Base-by-base conservation (phyloP, 2,888 invertebrate genomes). In the Andrena praecox region DNA sequence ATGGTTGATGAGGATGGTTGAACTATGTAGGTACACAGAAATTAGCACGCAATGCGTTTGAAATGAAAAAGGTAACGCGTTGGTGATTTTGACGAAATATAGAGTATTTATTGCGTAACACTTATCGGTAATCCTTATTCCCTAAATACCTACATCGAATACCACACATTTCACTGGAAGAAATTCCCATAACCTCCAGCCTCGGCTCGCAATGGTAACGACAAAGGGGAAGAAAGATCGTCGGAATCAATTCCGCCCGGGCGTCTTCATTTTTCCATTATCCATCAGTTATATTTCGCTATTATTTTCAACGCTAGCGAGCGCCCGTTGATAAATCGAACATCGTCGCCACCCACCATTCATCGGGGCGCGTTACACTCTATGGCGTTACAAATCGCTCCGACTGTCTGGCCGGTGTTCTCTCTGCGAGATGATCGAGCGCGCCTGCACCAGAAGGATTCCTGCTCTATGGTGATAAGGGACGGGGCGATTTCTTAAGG, bases 401-500 rank as follows among this genome's bases (percentile, higher is more conserved):
- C 72, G 71, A 84, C 85, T 87, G 87, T 87, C 87, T 77, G 74
- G 52, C 67, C 87, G 70, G 78, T 83, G 79, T 84, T 80, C 87
- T 72, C 87, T 81, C 76, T 67, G 54, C 71, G 52, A 85, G 86
- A 89, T 89, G 89, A 89, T 89, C 87, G 88, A 89, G 73, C 81
- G 83, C 79, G 85, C 75, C 83, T 83, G 85, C 86, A 82, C 79
- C 81, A 80, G 70, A 78, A 82, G 84, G 88, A 85, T 88, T 87
- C 87, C 87, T 88, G 90, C 80, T 85, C 89, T 80, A 84, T 79
- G 84, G 74, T 87, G 90, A 91, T 91, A 91, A 91, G 90, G 81
- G 83, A 78, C 77, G 69, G 81, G 70, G 89, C 87, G 90, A 91
- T 91, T 91, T 89, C 90, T 90, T 90, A 89, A 87, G 86, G 87